Evolutionary conservation across 35 echinoderm and acorn worm species (phyloP), one percentile per base, ranked within the genome.

Genomic region (Eucidaris tribuloides): DNA sequence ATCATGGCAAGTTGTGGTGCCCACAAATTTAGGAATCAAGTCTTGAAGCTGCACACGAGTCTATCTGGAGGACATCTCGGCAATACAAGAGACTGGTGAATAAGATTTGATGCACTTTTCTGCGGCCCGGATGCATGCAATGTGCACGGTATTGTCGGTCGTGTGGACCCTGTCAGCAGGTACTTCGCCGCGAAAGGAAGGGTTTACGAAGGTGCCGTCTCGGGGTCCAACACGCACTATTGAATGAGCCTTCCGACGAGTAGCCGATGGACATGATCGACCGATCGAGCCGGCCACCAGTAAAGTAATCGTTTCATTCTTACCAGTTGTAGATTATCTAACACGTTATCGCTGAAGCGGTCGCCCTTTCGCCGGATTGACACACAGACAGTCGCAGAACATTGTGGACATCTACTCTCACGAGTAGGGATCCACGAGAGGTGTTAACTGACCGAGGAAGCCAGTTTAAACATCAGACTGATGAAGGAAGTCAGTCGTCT

Each of bases 91-190:
- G 48, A 52, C 62, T 11, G 7, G 62, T n/a, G 7, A 29, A 31
- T 11, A 7, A 29, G 62, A 17, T 65, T 31, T 43, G 7, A 64
- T 49, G n/a, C n/a, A n/a, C n/a, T 38, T 91, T 91, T 55, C 59
- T 36, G 45, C 85, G 89, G 89, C 89, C 71, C n/a, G n/a, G 4
- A 58, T 91, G 23, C 59, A 91, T 14, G 58, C 82, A 74, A 85
- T 39, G 42, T 91, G 2, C n/a, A n/a, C 30, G 79, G 32, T 83
- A 76, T 45, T 82, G 79, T 41, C n/a, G 35, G 15, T 89, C 78
- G 32, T 87, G 85, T 22, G 85, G 76, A 17, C 55, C 42, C 15
- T 86, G 83, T 39, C 83, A 86, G 31, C 46, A 68, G n/a, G n/a
- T n/a, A n/a, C n/a, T 11, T 76, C 83, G 0, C 20, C 56, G 42